These are phyloP conservation scores for Miniopterus natalensis DNA, from an alignment of 2,113 vertebrate genomes.

Conservation along the genomic window DNA sequence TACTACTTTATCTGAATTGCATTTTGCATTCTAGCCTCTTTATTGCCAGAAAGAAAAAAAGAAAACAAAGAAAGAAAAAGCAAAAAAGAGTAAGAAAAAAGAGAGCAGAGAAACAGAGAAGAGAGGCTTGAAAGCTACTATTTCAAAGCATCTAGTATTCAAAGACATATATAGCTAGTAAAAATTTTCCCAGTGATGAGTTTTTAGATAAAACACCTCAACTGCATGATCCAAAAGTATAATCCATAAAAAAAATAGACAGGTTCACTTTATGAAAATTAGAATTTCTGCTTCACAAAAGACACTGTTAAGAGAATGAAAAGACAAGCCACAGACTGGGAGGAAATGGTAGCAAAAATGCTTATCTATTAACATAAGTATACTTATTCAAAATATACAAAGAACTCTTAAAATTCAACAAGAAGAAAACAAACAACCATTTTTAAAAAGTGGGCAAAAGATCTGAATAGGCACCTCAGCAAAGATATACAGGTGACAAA, in stretches of 20 bases:
- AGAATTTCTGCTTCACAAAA: background rate
- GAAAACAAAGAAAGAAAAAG: background rate
- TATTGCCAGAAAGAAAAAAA: background rate
- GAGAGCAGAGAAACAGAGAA: background rate
- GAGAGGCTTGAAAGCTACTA: background rate
- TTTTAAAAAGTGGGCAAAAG: background rate
- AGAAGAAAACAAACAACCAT: background rate
- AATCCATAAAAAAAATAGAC: background rate
- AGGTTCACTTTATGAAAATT: background rate
- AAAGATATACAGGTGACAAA: background rate
- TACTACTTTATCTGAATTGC: background rate
- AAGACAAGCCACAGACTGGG: background rate
- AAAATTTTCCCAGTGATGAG: background rate
- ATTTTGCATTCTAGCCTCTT: background rate
- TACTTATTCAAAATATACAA: background rate
- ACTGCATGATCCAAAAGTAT: background rate
- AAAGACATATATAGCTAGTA: background rate
- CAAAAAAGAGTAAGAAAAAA: background rate
- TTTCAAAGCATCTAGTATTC: conserved; percentile 12
- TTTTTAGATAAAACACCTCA: conserved; percentile 6
- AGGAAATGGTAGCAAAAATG: background rate
- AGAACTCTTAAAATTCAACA: conserved; percentile 5
- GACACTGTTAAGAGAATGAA: background rate
- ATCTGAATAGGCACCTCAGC: background rate
- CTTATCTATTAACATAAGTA: background rate